Percentiles rank a stretch among this genome's conserved stretches.
Evolutionary conservation across 2,888 invertebrate species (phyloP).

Genomic region (Hydrotaea diabolus): DNA sequence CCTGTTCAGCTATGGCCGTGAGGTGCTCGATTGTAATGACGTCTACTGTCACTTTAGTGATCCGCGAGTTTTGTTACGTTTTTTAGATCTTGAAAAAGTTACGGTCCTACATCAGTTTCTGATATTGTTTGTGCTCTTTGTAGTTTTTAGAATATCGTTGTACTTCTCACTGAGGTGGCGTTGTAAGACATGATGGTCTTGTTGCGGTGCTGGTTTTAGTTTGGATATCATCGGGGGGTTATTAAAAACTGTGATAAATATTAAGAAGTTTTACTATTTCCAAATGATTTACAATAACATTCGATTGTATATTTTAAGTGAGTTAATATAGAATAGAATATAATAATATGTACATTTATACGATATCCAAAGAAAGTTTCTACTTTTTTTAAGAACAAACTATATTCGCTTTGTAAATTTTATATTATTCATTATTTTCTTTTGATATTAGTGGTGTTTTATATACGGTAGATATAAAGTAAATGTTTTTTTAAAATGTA

Average conservation of each 20-base stretch:
- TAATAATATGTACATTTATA: too few species aligned
- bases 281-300: not conserved
- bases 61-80: constrained; percentile 84
- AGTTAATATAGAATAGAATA: too few species aligned
- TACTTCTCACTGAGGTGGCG: constrained; percentile 84
- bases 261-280: not conserved
- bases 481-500: too few species aligned
- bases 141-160: constrained; percentile 83
- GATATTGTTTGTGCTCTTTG: constrained; percentile 82
- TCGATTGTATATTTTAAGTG: not conserved
- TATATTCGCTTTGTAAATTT: too few species aligned
- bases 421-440: too few species aligned
- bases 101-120: constrained; percentile 84
- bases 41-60: constrained; percentile 86
- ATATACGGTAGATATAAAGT: too few species aligned
- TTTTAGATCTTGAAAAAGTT: constrained; percentile 83
- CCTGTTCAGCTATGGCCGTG: constrained; percentile 84
- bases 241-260: constrained; percentile 24
- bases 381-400: not conserved
- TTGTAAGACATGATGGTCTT: constrained; percentile 74
- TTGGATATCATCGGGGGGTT: not conserved
- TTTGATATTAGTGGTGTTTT: too few species aligned
- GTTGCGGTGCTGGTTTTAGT: not conserved
- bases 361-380: constrained; percentile 8
- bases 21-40: constrained; percentile 83